Percentiles rank a stretch among this genome's conserved stretches.
Conservation (phyloP, 2,113 vertebrate species). For the Narcine bancroftii region DNA sequence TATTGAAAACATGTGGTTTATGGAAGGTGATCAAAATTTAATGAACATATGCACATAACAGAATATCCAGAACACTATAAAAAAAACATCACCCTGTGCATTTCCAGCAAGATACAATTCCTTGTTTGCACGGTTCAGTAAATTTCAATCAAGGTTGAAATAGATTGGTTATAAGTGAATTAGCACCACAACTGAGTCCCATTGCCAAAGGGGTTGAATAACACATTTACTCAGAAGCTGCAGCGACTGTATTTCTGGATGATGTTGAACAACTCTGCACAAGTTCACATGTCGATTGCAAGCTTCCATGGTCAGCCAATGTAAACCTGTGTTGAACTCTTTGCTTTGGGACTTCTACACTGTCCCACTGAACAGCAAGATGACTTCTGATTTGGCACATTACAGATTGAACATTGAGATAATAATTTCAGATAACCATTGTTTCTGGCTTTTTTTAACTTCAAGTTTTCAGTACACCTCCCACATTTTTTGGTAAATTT, state of each 20-base stretch:
- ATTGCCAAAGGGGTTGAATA: not conserved
- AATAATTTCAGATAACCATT: no score
- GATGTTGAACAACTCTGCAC: not conserved
- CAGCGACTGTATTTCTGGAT: not conserved
- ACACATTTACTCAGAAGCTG: not conserved
- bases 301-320: no score
- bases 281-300: no score
- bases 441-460: no score
- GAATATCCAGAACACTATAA: not conserved
- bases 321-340: no score
- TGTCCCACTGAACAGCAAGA: no score
- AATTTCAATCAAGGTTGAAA: not conserved
- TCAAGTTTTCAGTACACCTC: no score
- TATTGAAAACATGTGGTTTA: not conserved
- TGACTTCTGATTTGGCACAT: no score
- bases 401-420: no score
- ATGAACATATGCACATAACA: not conserved
- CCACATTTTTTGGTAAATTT: no score
- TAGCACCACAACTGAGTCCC: not conserved
- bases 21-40: not conserved
- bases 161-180: not conserved
- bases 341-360: no score
- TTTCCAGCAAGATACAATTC: not conserved
- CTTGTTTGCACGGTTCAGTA: not conserved
- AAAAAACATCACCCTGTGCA: not conserved